These are phyloP conservation scores for Aulostomus chinensis DNA, from an alignment of 2,797 vertebrate genomes.

Conservation along the genomic window DNA sequence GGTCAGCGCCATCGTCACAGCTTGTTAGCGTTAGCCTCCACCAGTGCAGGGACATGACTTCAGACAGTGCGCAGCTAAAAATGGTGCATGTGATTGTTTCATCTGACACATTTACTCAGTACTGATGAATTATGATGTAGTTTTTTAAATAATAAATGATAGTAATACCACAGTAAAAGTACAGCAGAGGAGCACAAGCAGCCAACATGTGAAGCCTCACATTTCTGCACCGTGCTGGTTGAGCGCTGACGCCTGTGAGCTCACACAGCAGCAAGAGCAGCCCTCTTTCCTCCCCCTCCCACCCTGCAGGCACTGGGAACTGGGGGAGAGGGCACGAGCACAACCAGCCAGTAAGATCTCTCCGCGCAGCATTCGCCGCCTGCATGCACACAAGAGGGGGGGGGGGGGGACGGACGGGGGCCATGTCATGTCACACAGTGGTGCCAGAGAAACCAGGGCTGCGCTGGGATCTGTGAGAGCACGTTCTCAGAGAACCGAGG, in stretches of 20 bases:
- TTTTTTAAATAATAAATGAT: too few relatives aligned
- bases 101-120: too few relatives aligned
- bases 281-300: slow-evolving; percentile 24
- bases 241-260: slow-evolving; percentile 11
- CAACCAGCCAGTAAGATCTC: slow-evolving; percentile 57
- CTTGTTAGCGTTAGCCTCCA: too few relatives aligned
- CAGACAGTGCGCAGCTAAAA: too few relatives aligned
- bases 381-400: slow-evolving; percentile 45
- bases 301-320: slow-evolving; percentile 53
- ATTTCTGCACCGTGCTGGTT: too few relatives aligned
- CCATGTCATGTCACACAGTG: slow-evolving; percentile 64
- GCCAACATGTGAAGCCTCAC: too few relatives aligned
- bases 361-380: slow-evolving; percentile 43
- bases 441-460: slow-evolving; percentile 50
- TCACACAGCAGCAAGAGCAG: slow-evolving; percentile 22
- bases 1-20: too few relatives aligned
- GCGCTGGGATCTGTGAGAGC: slow-evolving; percentile 22
- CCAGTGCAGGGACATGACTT: too few relatives aligned
- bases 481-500: background rate
- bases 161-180: too few relatives aligned
- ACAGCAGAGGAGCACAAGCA: too few relatives aligned
- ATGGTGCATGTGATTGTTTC: too few relatives aligned
- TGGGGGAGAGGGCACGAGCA: slow-evolving; percentile 67
- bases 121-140: too few relatives aligned
- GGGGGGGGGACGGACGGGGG: slow-evolving; percentile 44